Percentiles rank a stretch among this genome's conserved stretches.
Evolutionary conservation across 2,888 invertebrate genomes (phyloP).

Genomic region (Drosophila stalkeri): DNA sequence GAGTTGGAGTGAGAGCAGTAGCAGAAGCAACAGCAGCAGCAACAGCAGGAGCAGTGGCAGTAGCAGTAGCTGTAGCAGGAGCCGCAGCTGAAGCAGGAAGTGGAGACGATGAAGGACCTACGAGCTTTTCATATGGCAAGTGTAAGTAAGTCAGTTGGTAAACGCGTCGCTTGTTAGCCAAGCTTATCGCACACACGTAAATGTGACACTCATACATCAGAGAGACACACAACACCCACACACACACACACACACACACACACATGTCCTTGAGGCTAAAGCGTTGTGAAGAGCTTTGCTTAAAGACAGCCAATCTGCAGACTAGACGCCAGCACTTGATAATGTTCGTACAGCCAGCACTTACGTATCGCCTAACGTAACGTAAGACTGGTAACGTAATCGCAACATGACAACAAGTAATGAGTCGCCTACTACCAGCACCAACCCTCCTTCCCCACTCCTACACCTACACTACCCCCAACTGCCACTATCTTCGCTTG

Average conservation of each 20-base stretch:
- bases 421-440: conserved; percentile 38
- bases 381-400: conserved; percentile 63
- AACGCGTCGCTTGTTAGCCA: conserved; percentile 69
- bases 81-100: conserved; percentile 6
- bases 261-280: conserved; percentile 5
- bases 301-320: conserved; percentile 40
- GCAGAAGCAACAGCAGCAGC: not conserved
- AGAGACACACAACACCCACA: conserved; percentile 23
- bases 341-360: conserved; percentile 41
- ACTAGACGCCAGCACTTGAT: conserved; percentile 65
- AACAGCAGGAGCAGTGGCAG: not conserved
- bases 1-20: not conserved
- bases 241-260: not conserved
- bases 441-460: conserved; percentile 1
- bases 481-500: not conserved
- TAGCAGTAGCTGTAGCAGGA: not conserved
- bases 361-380: conserved; percentile 53
- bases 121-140: conserved; percentile 37
- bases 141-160: conserved; percentile 57
- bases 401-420: conserved; percentile 68
- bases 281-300: conserved; percentile 31
- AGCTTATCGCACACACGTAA: conserved; percentile 68
- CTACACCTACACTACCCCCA: not conserved
- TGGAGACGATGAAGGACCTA: not conserved
- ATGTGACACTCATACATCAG: conserved; percentile 76